Evolutionary conservation across 2,797 vertebrate genomes (phyloP).

Genomic region (Poecilia gillii): DNA sequence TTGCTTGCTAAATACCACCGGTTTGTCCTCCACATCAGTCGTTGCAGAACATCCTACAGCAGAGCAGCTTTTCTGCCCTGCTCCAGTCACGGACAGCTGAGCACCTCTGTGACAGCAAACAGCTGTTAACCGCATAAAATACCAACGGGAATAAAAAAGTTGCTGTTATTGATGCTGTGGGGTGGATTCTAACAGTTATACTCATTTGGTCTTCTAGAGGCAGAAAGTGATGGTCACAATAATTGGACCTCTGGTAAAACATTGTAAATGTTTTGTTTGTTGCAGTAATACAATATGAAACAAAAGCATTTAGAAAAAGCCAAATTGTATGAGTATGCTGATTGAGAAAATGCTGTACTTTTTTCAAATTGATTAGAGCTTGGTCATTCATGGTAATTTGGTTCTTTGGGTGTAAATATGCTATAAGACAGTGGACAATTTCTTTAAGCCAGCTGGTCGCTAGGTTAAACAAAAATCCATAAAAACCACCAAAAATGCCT

Average conservation of each 20-base stretch:
- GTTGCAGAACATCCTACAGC: conserved; percentile 43
- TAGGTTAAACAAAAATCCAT: background rate
- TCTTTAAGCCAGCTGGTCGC: background rate
- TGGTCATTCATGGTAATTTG: background rate
- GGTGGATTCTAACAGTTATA: conserved; percentile 21
- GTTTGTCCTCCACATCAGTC: conserved; percentile 50
- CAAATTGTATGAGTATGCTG: too few relatives aligned
- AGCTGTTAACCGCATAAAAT: conserved; percentile 50
- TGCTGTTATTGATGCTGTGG: conserved; percentile 27
- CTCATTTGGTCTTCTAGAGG: conserved; percentile 26
- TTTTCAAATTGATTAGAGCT: background rate
- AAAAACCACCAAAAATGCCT: background rate
- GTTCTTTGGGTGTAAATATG: background rate
- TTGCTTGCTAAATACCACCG: conserved; percentile 55
- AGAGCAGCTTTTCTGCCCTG: conserved; percentile 16
- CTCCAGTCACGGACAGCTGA: conserved; percentile 39
- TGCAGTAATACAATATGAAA: background rate
- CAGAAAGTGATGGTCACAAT: conserved; percentile 2
- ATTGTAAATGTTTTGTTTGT: background rate
- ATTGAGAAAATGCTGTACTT: background rate
- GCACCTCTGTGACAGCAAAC: conserved; percentile 57
- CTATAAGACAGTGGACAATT: background rate
- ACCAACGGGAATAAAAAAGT: conserved; percentile 3
- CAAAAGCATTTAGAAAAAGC: background rate
- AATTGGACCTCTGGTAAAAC: background rate